phyloP scores from a whole-genome alignment of 2,888 invertebrate genomes.

The Podotricha telesiphe region DNA sequence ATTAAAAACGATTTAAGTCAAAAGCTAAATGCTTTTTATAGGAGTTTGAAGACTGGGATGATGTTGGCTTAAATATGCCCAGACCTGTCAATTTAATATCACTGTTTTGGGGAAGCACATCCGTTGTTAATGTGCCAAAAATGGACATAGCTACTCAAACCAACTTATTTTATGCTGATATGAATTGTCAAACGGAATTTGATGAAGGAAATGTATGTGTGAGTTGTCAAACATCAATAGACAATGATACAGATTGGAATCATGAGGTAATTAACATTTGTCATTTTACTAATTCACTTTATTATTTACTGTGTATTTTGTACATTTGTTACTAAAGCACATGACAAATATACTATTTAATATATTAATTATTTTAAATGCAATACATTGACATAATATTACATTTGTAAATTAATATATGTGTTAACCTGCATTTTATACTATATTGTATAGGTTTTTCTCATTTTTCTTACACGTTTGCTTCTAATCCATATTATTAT shows the following conservation, averaged over 20 bases:
- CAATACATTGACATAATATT: no score
- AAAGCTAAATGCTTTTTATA: slow-evolving; percentile 50
- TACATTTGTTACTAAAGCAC: neutral
- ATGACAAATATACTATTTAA: no score
- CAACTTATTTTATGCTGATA: slow-evolving; percentile 60
- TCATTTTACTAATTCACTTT: slow-evolving; percentile 31
- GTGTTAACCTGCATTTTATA: no score
- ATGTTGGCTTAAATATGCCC: slow-evolving; percentile 93
- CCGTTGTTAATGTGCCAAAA: slow-evolving; percentile 65
- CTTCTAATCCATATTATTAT: neutral
- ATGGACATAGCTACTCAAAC: slow-evolving; percentile 76
- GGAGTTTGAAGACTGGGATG: slow-evolving; percentile 97
- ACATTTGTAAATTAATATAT: no score
- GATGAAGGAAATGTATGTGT: slow-evolving; percentile 72
- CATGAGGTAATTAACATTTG: slow-evolving; percentile 65
- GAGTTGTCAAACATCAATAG: slow-evolving; percentile 70
- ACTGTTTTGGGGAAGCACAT: slow-evolving; percentile 84
- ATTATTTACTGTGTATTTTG: neutral
- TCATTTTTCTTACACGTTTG: no score
- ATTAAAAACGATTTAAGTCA: neutral
- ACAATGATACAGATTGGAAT: slow-evolving; percentile 71
- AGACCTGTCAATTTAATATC: slow-evolving; percentile 90
- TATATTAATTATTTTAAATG: no score
- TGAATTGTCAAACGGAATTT: slow-evolving; percentile 77
- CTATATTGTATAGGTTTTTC: no score